Base-by-base conservation (phyloP, 2,888 invertebrate species). In the Plemyria rubiginata region DNA sequence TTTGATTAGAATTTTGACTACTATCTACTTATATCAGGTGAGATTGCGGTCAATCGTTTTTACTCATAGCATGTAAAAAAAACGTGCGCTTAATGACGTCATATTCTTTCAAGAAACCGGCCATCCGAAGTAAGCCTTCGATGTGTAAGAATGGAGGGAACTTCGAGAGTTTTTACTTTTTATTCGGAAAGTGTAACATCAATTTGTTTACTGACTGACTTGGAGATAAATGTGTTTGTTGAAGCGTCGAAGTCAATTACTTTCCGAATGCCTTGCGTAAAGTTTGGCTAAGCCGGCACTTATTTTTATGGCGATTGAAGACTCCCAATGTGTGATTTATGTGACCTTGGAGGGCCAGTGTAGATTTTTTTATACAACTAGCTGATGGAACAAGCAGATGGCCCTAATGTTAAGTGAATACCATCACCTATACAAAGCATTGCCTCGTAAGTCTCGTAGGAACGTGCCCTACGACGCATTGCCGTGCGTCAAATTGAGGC, bases 111-210 rank as follows among this genome's bases (percentile, higher is more conserved):
- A 8, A 38, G 36, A 41, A 32, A 8, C 46, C 11, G 29, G 29
- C 22, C 22, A 46, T 48, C 16, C 28, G 41, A 43, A 41, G 43
- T 40, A 46, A 56, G 45, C 60, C 41, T 36, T 57, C 52, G 43
- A 43, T 56, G 49, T 53, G 41, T 45, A 60, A 62, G 50, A 52
- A 56, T 36, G 43, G 29, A 49, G 28, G 15, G 45, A 54, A 51
- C 49, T 64, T 61, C 28, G 36, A 52, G 54, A 51, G 52, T 60
- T 64, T 60, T 38, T 38, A 38, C 16, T 45, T 45, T 45, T 65
- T 57, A 58, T 61, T 65, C 38, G 41, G 60, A 65, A 61, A 65
- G 60, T 54, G 57, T 60, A 60, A 54, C 56, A 43, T 60, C 56
- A 54, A 41, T 62, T 58, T 65, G 54, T 54, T 57, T 65, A 50